A percentile compares a stretch with the other conserved stretches of the same genome.
These are phyloP conservation scores for Dasypolia templi DNA, from an alignment of 2,888 invertebrate species.

Conservation along the genomic window DNA sequence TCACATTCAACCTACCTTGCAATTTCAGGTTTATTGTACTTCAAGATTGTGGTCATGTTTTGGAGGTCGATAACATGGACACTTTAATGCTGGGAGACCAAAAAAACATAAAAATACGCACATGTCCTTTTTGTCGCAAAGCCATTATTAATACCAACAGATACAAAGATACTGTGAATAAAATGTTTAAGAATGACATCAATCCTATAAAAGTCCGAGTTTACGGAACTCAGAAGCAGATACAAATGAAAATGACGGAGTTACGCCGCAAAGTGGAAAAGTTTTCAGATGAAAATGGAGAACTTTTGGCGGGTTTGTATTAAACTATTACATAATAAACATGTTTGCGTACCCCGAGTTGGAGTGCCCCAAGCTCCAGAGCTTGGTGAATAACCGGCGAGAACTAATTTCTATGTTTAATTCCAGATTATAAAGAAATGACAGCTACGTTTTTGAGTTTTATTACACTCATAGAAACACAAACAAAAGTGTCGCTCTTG, in stretches of 20 bases:
- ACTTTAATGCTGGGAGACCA: constrained; percentile 78
- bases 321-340: background rate
- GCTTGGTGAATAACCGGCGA: background rate
- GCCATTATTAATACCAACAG: constrained; percentile 90
- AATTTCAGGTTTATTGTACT: constrained; percentile 86
- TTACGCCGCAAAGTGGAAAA: constrained; percentile 51
- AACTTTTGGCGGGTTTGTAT: constrained; percentile 57
- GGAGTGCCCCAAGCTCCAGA: background rate
- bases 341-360: background rate
- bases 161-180: constrained; percentile 89
- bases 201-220: constrained; percentile 82
- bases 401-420: constrained; percentile 21
- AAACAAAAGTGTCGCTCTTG: constrained; percentile 71
- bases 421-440: constrained; percentile 67
- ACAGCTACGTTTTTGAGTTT: constrained; percentile 54
- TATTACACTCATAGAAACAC: constrained; percentile 43
- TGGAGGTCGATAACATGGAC: constrained; percentile 87
- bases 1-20: background rate
- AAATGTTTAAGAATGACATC: constrained; percentile 80
- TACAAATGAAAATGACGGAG: constrained; percentile 66
- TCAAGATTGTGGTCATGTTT: constrained; percentile 88
- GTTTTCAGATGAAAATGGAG: constrained; percentile 50
- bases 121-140: constrained; percentile 91
- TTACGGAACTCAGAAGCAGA: constrained; percentile 78
- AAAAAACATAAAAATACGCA: constrained; percentile 77